Base-by-base conservation (phyloP, 1,140 invertebrate species). In the Drosophila truncata region DNA sequence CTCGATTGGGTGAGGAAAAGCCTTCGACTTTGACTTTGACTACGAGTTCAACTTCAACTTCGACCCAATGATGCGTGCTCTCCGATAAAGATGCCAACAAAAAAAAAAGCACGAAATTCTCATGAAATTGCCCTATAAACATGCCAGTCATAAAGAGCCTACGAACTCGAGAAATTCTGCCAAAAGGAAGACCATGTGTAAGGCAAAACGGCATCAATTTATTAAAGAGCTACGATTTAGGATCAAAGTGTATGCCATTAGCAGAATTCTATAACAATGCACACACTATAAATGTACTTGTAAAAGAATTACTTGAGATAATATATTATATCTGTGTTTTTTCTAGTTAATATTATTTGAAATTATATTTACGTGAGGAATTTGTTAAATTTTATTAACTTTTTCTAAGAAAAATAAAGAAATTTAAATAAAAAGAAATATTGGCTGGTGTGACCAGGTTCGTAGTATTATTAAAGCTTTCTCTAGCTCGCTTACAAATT, bases 41-140 rank as follows among this genome's bases (percentile, higher is more conserved):
- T n/a, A n/a, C n/a, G n/a, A n/a, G n/a, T 49, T 33, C 59, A 47
- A 71, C 55, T 18, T 2, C 39, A 2, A 18, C 41, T 42, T 47
- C 62, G 58, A 72, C 50, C 67, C 82, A 85, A 81, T 82, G 82
- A 80, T 85, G 82, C 78, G 82, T 85, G 78, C 39, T 49, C 61
- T n/a, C 72, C 67, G 82, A 86, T 86, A 85, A 85, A 70, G 57
- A 70, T 42, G 61, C 63, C 70, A 29, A 71, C 23, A 64, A 44
- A 46, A 57, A 23, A 44, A 46, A 18, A 1, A 8, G 25, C n/a
- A 27, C 27, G 47, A 70, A 67, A 69, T 44, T 25, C 23, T 39
- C 35, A 37, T 46, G 37, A 37, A 80, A 52, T 44, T 61, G 46
- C 35, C 49, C 52, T 54, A 58, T 59, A 54, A 58, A 76, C 67